These are phyloP conservation scores for Gopherus flavomarginatus DNA, from an alignment of 2,113 vertebrate species.

Conservation along the genomic window DNA sequence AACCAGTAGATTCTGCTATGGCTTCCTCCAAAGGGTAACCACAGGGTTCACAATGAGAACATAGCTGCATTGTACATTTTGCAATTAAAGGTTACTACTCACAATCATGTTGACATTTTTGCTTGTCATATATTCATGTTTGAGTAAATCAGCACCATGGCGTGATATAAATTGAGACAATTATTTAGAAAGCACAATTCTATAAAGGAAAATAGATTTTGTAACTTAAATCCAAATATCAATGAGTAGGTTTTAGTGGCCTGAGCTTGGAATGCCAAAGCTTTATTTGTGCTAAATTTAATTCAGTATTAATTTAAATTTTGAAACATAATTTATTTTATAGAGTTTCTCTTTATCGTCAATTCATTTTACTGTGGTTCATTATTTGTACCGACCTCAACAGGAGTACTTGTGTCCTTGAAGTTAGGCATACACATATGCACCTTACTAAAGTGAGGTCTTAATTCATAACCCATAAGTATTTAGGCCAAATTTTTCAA, in stretches of 20 bases:
- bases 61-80: background rate
- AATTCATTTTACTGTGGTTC: background rate
- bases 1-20: background rate
- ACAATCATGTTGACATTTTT: rapidly evolving
- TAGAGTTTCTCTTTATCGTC: background rate
- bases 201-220: background rate
- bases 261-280: background rate
- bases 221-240: background rate
- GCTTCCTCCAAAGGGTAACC: background rate
- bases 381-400: background rate
- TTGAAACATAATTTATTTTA: background rate
- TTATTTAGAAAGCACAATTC: rapidly evolving
- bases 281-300: background rate
- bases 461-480: background rate
- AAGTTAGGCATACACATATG: background rate
- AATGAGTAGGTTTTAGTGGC: background rate
- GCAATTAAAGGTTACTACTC: rapidly evolving
- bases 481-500: background rate
- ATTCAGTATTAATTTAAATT: background rate
- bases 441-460: background rate
- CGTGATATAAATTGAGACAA: background rate
- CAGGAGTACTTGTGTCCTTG: no score
- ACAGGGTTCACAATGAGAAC: background rate
- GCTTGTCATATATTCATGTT: background rate
- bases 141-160: background rate